A percentile compares a stretch with the other conserved stretches of the same genome.
Conservation (phyloP, 2,113 vertebrate genomes). For the Harpagus bidentatus region DNA sequence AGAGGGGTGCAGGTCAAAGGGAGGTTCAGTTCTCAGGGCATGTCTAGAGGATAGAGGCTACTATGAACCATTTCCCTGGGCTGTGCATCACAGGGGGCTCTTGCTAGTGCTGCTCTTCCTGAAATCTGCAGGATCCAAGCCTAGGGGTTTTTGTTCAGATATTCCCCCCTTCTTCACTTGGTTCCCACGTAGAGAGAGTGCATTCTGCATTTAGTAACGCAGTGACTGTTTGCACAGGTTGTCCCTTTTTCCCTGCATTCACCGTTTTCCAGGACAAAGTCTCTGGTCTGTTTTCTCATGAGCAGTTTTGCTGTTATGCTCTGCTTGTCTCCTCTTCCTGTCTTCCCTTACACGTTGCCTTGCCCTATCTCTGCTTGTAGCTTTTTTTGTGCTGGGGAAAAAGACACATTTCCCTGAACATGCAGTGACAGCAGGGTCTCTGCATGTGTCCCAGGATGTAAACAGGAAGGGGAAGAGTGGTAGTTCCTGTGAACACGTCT, state of each 20-base stretch:
- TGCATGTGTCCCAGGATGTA: not conserved
- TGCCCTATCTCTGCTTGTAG: not conserved
- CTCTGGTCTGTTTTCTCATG: not conserved
- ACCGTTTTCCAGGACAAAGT: not conserved
- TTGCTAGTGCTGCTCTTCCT: not conserved
- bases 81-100: not conserved
- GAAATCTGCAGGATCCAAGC: not conserved
- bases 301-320: not conserved
- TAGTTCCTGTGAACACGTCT: fast-evolving
- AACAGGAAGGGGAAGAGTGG: not conserved
- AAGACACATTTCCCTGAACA: not conserved
- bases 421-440: not conserved
- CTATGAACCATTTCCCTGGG: not conserved
- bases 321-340: not conserved
- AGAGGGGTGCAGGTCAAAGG: not conserved
- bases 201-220: not conserved
- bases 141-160: not conserved
- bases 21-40: not conserved
- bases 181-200: not conserved
- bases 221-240: not conserved
- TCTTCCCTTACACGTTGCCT: not conserved
- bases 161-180: not conserved
- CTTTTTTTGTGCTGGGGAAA: not conserved
- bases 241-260: not conserved
- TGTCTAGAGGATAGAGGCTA: not conserved